Conservation (phyloP, 2,888 invertebrate genomes). For the Nebria brevicollis region DNA sequence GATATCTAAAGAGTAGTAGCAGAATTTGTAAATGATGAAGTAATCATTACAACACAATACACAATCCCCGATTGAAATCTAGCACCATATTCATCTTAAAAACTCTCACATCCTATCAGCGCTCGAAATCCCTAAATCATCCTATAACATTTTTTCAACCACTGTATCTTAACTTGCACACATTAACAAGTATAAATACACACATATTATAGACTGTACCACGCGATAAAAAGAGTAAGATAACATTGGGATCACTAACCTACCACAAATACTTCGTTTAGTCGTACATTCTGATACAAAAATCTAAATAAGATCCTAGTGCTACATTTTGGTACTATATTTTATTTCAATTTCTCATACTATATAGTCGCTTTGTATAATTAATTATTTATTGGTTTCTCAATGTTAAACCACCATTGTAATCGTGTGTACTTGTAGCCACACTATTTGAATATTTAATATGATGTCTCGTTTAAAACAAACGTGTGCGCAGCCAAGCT, state of each 20-base stretch:
- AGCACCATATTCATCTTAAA: too few relatives aligned
- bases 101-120: too few relatives aligned
- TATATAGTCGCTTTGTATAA: background rate
- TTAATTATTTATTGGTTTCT: background rate
- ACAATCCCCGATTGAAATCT: too few relatives aligned
- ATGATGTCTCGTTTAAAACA: background rate
- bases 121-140: background rate
- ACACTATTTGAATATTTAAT: background rate
- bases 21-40: too few relatives aligned
- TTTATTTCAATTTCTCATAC: too few relatives aligned
- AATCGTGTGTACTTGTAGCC: background rate
- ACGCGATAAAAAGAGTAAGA: conserved; percentile 48
- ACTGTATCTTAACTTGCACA: conserved; percentile 19
- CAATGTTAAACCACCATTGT: background rate
- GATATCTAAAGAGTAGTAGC: too few relatives aligned
- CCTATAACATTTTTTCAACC: conserved; percentile 28
- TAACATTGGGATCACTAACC: conserved; percentile 52
- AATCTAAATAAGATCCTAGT: conserved; percentile 32
- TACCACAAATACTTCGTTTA: conserved; percentile 52
- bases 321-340: too few relatives aligned
- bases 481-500: too few relatives aligned
- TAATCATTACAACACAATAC: too few relatives aligned
- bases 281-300: conserved; percentile 48
- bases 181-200: background rate
- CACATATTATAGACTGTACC: conserved; percentile 19